These are phyloP conservation scores for Otocyon megalotis DNA, from an alignment of 2,113 vertebrate genomes.

Conservation along the genomic window DNA sequence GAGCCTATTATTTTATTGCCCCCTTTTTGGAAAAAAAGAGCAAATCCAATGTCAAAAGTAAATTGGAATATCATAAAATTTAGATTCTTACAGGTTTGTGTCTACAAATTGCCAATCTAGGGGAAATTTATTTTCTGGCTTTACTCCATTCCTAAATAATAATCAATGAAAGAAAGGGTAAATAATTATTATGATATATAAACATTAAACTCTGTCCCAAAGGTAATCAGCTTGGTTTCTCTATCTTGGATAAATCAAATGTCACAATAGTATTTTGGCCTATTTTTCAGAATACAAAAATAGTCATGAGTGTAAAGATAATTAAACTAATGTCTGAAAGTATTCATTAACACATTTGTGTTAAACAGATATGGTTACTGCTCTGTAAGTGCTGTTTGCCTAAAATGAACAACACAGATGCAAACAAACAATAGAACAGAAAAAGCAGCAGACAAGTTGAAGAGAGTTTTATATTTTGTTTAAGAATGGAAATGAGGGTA, in stretches of 20 bases:
- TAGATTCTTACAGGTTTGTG: slow-evolving; percentile 8
- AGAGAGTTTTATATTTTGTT: not conserved
- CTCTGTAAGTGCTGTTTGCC: slow-evolving; percentile 23
- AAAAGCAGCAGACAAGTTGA: not conserved
- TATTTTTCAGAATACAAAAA: slow-evolving; percentile 10
- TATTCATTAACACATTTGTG: not conserved
- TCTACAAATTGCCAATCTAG: not conserved
- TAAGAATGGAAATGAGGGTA: not conserved
- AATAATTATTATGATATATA: not conserved
- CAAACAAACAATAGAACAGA: not conserved
- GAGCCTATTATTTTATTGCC: not conserved
- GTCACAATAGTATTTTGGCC: slow-evolving; percentile 26
- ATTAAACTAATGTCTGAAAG: not conserved
- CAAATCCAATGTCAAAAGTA: slow-evolving; percentile 31
- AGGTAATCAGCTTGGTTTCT: slow-evolving; percentile 45
- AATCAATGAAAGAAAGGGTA: slow-evolving; percentile 16
- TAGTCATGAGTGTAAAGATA: not conserved
- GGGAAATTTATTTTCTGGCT: slow-evolving; percentile 48
- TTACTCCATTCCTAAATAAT: slow-evolving; percentile 43
- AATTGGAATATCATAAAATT: slow-evolving; percentile 51
- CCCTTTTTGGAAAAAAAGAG: slow-evolving; percentile 2
- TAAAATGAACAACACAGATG: not conserved
- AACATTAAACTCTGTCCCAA: slow-evolving; percentile 30
- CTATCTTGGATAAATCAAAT: slow-evolving; percentile 52
- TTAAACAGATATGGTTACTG: not conserved